These are phyloP conservation scores for Malacoraja senta DNA, from an alignment of 2,797 vertebrate species.

Conservation along the genomic window DNA sequence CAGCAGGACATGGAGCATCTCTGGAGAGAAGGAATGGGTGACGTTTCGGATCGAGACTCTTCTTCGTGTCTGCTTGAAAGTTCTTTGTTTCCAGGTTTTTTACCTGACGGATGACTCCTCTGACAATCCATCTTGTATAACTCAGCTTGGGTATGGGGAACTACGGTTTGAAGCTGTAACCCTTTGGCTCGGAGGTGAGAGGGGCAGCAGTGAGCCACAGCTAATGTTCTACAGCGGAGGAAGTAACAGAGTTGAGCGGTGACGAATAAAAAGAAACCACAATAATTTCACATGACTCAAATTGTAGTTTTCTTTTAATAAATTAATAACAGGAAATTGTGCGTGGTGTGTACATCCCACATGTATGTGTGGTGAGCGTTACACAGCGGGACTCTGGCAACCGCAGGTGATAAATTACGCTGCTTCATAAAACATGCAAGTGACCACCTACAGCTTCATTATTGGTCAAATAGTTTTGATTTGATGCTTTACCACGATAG, in stretches of 20 bases:
- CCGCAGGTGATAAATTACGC: slow-evolving; percentile 11
- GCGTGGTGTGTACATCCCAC: not conserved
- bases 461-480: not conserved
- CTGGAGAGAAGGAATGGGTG: too few relatives aligned
- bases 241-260: slow-evolving; percentile 1
- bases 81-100: not conserved
- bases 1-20: too few relatives aligned
- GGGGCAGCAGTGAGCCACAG: not conserved
- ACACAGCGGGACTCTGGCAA: not conserved
- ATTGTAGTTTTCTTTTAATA: slow-evolving; percentile 25
- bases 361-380: not conserved
- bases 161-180: not conserved
- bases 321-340: slow-evolving; percentile 29
- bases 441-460: not conserved
- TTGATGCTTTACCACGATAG: not conserved
- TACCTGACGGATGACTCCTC: not conserved
- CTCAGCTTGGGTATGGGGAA: too few relatives aligned
- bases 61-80: not conserved
- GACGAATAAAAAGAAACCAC: not conserved
- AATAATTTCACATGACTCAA: slow-evolving; percentile 11
- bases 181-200: not conserved
- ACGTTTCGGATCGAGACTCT: too few relatives aligned
- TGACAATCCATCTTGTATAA: too few relatives aligned
- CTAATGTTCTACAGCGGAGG: not conserved
- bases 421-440: not conserved